Evolutionary conservation across 2,888 invertebrate genomes (phyloP).

Genomic region (Bhutanitis thaidina): DNA sequence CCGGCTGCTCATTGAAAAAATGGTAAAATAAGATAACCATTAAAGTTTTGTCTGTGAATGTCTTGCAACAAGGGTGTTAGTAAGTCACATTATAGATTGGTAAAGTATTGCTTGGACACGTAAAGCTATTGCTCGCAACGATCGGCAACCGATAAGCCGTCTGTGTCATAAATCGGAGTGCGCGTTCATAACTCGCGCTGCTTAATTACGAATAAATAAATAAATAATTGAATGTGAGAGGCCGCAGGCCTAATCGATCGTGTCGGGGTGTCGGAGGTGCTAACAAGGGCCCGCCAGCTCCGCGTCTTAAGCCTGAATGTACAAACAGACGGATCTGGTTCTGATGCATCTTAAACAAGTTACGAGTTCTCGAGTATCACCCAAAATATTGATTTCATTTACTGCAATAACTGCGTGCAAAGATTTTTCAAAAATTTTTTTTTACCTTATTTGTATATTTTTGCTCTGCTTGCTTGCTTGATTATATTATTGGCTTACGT

Average conservation of each 20-base stretch:
- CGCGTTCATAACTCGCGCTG: constrained; percentile 67
- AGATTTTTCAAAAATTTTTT: no score
- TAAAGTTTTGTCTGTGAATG: no score
- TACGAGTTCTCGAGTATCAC: no score
- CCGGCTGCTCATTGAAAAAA: no score
- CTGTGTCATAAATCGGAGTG: constrained; percentile 58
- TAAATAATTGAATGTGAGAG: constrained; percentile 80
- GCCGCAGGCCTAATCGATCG: constrained; percentile 77
- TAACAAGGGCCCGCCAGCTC: constrained; percentile 59
- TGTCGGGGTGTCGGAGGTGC: constrained; percentile 62
- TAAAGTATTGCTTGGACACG: not conserved
- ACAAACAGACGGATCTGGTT: constrained; percentile 16
- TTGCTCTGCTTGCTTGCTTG: no score
- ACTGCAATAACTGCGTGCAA: no score
- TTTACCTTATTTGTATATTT: no score
- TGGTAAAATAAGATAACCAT: no score
- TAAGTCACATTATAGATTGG: not conserved
- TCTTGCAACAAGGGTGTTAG: no score
- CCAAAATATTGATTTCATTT: no score
- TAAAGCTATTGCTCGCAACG: not conserved
- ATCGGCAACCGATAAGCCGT: constrained; percentile 6
- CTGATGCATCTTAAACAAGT: not conserved
- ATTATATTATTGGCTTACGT: no score
- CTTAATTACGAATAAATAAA: constrained; percentile 81
- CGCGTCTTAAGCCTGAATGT: constrained; percentile 8